These are phyloP conservation scores for Bombus cullumanus DNA, from an alignment of 1,140 invertebrate species.

Conservation along the genomic window DNA sequence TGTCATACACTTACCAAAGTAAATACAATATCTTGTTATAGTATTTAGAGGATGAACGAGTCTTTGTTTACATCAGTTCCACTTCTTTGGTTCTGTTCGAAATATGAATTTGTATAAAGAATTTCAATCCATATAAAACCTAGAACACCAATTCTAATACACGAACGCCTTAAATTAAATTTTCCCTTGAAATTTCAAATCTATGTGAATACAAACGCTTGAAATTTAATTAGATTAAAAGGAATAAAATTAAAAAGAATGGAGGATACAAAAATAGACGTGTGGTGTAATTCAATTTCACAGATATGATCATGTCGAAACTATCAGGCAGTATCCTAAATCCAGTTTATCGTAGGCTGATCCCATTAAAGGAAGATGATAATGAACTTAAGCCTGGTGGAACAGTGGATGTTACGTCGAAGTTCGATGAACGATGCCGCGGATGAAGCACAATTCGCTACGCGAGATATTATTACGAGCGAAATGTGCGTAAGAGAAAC, in stretches of 20 bases:
- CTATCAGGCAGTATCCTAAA: constrained; percentile 44
- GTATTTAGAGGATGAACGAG: too few species aligned
- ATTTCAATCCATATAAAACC: too few species aligned
- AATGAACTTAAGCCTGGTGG: constrained; percentile 30
- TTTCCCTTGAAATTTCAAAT: background rate
- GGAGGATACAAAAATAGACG: too few species aligned
- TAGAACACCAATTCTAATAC: background rate
- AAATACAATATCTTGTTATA: too few species aligned
- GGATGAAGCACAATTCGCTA: too few species aligned
- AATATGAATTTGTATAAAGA: too few species aligned
- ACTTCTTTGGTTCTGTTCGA: too few species aligned
- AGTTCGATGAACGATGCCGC: constrained; percentile 19
- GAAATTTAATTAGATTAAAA: background rate
- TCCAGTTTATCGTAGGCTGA: constrained; percentile 33
- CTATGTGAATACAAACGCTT: background rate
- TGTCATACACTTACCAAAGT: too few species aligned
- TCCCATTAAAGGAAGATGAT: constrained; percentile 50
- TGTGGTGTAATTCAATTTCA: background rate
- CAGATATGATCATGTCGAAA: constrained; percentile 33
- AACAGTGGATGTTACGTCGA: background rate
- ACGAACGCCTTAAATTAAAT: background rate
- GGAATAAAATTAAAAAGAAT: background rate
- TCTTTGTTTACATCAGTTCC: too few species aligned
- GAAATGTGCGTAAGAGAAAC: constrained; percentile 27
- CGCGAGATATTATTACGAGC: constrained; percentile 31